Evolutionary conservation across 2,888 invertebrate genomes (phyloP).

Genomic region (Camptogramma bilineatum): DNA sequence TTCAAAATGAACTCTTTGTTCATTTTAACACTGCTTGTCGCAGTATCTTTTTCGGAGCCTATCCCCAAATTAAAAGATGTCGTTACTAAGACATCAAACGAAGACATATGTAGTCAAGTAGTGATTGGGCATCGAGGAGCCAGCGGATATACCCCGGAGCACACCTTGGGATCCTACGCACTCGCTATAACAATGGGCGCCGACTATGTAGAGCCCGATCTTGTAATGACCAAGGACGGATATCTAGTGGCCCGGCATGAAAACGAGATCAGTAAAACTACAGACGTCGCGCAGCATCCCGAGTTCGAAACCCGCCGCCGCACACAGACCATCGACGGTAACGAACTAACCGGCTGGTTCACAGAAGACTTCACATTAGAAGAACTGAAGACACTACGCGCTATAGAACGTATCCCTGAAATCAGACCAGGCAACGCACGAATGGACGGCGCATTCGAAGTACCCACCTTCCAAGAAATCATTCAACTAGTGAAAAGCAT

Average conservation of each 20-base stretch:
- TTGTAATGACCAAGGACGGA: constrained; percentile 75
- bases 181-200: constrained; percentile 75
- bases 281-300: constrained; percentile 62
- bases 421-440: constrained; percentile 73
- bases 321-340: constrained; percentile 66
- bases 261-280: constrained; percentile 69
- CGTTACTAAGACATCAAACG: constrained; percentile 8
- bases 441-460: constrained; percentile 64
- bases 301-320: constrained; percentile 66
- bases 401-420: constrained; percentile 66
- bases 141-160: constrained; percentile 65
- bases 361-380: constrained; percentile 76
- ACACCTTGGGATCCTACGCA: constrained; percentile 75
- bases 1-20: constrained; percentile 20
- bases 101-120: constrained; percentile 44
- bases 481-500: constrained; percentile 70
- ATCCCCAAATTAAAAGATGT: constrained; percentile 6
- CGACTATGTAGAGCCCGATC: constrained; percentile 77
- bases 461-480: constrained; percentile 75
- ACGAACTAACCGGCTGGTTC: constrained; percentile 68
- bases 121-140: constrained; percentile 42
- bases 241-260: constrained; percentile 73
- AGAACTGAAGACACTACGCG: constrained; percentile 72
- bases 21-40: constrained; percentile 6
- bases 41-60: constrained; percentile 11